Evolutionary conservation across 2,797 vertebrate species (phyloP), one percentile per base, ranked within the genome.

Genomic region (Semotilus atromaculatus): DNA sequence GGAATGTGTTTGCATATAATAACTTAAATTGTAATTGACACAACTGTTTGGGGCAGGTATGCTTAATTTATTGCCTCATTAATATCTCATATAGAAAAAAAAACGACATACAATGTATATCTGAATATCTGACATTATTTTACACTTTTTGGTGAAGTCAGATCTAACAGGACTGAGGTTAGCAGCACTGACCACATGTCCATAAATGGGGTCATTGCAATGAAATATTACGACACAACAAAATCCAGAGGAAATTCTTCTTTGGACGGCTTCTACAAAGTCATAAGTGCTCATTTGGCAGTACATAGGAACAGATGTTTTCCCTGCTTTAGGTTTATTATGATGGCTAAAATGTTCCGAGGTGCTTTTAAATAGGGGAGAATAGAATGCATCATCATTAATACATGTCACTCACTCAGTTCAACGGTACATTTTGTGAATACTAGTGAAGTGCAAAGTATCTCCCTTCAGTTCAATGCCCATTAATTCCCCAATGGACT

Each of bases 21-120:
- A 8, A 70, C 34, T n/a, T 64, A 18, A 64, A 7, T 26, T 62
- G 13, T 45, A 13, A 14, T 4, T 14, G 43, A 45, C 9, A 29
- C 60, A 60, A 43, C 53, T 26, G 78, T 26, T 40, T 70, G 21
- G 0, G 5, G 51, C 66, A 81, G 66, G 16, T 70, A 81, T 40
- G 23, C 64, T 82, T 85, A 9, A 81, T 89, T 89, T 85, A 87
- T 89, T 89, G 77, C 67, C 76, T 81, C 40, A 13, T 72, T 83
- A 64, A 74, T 82, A 67, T 68, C 38, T 79, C 81, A 84, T 48
- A 58, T 31, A 77, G 0, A 51, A 74, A 87, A 31, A 31, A 60
- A 40, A 60, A 29, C 13, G 8, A 34, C 40, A 7, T 7, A 48
- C 38, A 82, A 81, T 53, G n/a, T 64, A 36, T 71, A 29, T 86